These are phyloP conservation scores for Tangara arthus DNA, from an alignment of 2,797 vertebrate species.

Conservation along the genomic window DNA sequence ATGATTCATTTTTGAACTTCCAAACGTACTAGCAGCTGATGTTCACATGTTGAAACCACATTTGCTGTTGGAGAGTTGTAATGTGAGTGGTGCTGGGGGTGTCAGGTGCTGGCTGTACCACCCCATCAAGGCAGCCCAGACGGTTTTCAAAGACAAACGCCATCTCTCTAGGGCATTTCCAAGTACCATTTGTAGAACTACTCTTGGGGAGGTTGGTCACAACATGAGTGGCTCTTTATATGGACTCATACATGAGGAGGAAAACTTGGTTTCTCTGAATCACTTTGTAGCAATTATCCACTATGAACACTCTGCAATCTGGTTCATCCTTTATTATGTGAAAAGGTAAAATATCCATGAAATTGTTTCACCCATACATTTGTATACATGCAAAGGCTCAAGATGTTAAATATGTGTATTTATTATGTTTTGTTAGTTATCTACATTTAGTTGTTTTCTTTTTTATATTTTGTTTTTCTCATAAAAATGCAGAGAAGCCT, in stretches of 20 bases:
- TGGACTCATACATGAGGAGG: neutral
- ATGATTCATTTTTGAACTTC: neutral
- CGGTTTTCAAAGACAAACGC: neutral
- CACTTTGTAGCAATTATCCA: neutral
- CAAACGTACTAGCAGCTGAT: neutral
- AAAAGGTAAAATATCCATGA: neutral
- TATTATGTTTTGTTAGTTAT: neutral
- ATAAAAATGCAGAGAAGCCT: neutral
- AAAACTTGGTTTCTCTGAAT: neutral
- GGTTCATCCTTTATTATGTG: neutral
- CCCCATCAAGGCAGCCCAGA: neutral
- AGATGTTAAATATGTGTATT: neutral
- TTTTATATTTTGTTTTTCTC: neutral
- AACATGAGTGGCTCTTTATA: neutral
- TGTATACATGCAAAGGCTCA: neutral
- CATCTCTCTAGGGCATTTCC: neutral
- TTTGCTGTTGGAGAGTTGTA: rapidly evolving
- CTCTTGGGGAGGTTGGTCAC: neutral
- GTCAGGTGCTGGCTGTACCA: neutral
- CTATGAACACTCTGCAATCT: neutral
- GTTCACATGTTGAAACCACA: rapidly evolving
- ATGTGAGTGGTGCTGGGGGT: rapidly evolving
- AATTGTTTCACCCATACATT: neutral
- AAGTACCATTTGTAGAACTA: neutral
- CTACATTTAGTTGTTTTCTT: neutral